A percentile compares a stretch with the other conserved stretches of the same genome.
Evolutionary conservation across 35 echinoderm and acorn worm species (phyloP).

Genomic region (Ptychodera flava): DNA sequence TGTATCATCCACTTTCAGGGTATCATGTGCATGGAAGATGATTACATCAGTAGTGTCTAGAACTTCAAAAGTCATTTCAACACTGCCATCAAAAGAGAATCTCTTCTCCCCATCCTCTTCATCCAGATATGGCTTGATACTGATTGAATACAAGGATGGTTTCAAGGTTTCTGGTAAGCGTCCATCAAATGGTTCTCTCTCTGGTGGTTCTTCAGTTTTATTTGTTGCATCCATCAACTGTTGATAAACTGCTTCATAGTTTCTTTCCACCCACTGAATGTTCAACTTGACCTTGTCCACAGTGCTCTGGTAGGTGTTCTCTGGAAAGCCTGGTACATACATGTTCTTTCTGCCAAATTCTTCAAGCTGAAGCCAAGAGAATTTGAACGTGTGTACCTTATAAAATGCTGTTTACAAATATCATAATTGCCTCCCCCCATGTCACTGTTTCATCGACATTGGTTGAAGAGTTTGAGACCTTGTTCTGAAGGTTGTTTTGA

Average conservation of each 20-base stretch:
- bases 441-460: no score
- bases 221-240: not conserved
- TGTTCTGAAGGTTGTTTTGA: no score
- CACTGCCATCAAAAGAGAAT: conserved; percentile 82
- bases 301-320: not conserved
- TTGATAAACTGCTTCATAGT: not conserved
- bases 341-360: not conserved
- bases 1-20: not conserved
- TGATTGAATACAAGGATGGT: conserved; percentile 52
- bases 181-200: conserved; percentile 12
- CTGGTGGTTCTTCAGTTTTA: not conserved
- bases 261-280: not conserved
- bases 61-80: conserved; percentile 62
- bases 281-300: not conserved
- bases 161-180: conserved; percentile 49
- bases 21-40: conserved; percentile 57
- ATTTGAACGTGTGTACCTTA: no score
- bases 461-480: no score
- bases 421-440: no score
- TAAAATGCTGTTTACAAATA: no score
- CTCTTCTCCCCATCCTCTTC: conserved; percentile 33
- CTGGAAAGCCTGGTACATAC: not conserved
- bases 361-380: no score
- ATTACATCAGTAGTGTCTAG: conserved; percentile 36
- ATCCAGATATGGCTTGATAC: conserved; percentile 63